Evolutionary conservation across 2,113 vertebrate species (phyloP), one percentile per base, ranked within the genome.

Genomic region (Hiodon tergisus): DNA sequence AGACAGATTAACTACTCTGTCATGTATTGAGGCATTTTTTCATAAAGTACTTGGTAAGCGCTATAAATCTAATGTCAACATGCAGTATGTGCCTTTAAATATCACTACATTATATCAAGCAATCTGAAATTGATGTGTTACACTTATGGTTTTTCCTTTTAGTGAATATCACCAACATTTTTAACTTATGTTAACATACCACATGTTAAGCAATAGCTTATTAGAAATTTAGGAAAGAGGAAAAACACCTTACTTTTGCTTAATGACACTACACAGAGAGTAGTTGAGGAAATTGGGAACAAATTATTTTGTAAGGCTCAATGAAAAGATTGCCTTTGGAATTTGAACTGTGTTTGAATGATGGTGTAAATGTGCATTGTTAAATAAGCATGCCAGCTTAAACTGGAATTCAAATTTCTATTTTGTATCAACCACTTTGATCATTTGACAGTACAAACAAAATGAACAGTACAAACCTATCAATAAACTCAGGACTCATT

Each of bases 401-500:
- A 31, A 31, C 2, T 31, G 31, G 31, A 31, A 31, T 31, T 31
- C 31, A 31, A 31, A 31, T 31, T 31, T 31, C 31, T 31, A 31
- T 31, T 31, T 31, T 2, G 31, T 31, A 31, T 31, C 31, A 31
- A 2, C 31, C 31, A 31, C 31, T 31, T 31, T 31, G 31, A 31
- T 31, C 31, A 31, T 31, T 31, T 31, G 31, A 31, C 31, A 31
- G 13, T 7, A 69, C 11, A 65, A 76, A 61, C 5, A 31, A 8
- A 62, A n/a, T 9, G 61, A 72, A 61, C 16, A 54, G 5, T 69
- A 81, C 83, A 54, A 71, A 89, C 89, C 88, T 83, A 74, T 85
- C 87, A n/a, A 91, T 81, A 77, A 89, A 90, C 63, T 48, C 67
- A 31, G 84, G 85, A 72, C 85, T 89, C 86, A 91, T 86, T 60